Base-by-base conservation (phyloP, 2,797 vertebrate species). In the Enteromius anoplus region DNA sequence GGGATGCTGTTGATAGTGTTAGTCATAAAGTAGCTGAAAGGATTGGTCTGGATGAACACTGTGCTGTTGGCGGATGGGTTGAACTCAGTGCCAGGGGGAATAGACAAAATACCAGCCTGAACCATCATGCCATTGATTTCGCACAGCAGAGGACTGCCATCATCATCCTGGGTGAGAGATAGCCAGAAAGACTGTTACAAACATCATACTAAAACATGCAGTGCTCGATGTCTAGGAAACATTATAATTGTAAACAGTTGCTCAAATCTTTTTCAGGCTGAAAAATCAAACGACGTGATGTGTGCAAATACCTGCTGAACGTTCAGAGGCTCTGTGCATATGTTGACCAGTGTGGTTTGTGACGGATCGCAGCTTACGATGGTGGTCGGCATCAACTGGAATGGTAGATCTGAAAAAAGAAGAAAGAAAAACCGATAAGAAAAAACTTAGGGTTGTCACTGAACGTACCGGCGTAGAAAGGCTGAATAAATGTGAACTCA, bases 91-190 rank as follows among this genome's bases (percentile, higher is more conserved):
- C 17, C 58, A 53, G 2, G 34, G 34, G 9, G 4, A 21, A 85
- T 4, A 5, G 86, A 82, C 66, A 86, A 64, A 75, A 88, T 58
- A 19, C 84, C 88, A 14, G 49, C 9, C 75, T 90, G 85, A 10
- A 86, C 11, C 87, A 68, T 86, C 17, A 77, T 71, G 4, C 1
- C 2, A 0, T 10, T 29, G 23, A 12, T 4, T 29, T 55, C 51
- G 17, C 86, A 89, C 81, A 88, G 45, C 71, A 89, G 51, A 11
- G 88, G 79, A 29, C 85, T 82, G 4, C 87, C 88, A 0, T 15
- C 66, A 15, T 82, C 66, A 3, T 19, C 19, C 88, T 89, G 71
- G 11, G 40, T 19, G 32, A 15, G 45, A 68, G 23, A n/a, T 23
- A 78, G 53, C 29, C 23, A 80, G 5, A 64, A 9, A 49, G 66